Evolutionary conservation across 2,113 vertebrate genomes (phyloP), one percentile per base, ranked within the genome.

Genomic region (Desmodus rotundus): DNA sequence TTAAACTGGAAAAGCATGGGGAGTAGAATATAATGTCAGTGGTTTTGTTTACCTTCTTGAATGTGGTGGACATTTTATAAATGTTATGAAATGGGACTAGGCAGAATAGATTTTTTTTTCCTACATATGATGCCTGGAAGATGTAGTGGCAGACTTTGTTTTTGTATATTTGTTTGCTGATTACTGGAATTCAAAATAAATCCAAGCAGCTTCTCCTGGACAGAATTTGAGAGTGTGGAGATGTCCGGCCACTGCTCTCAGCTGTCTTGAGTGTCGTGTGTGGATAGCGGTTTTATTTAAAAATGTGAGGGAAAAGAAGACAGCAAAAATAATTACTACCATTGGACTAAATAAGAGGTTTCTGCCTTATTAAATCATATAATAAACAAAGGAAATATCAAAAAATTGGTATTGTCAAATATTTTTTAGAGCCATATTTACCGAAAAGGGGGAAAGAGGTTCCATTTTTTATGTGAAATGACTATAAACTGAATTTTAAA

Each of bases 301-400:
- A 97, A 26, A 74, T 93, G 22, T 88, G 52, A 78, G 76, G 72
- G 7, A 54, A 67, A 36, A 68, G 17, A 89, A 91, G 45, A 73
- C 11, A 43, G 12, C 1, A 93, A 93, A 96, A 87, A 33, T 50
- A 87, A 72, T 58, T 86, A 74, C 56, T 77, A 31, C 22, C 52
- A 73, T 68, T 94, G 50, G 13, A 50, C 78, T 89, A 93, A 91
- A 77, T 15, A 91, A 78, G 41, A 43, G 7, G 38, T 94, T 90
- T 93, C 77, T 94, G n/a, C 63, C 36, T 88, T 95, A 41, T 58
- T 87, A 90, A 96, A 87, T 52, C 83, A 56, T 26, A 14, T 91
- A 84, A 96, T 94, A 83, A 96, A 78, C 85, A 54, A 91, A 92
- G 77, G 52, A 96, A 72, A 68, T 80, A 68, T 16, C 19, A 89